phyloP scores from a whole-genome alignment of 2,113 vertebrate species.

The Chrysochloris asiatica region DNA sequence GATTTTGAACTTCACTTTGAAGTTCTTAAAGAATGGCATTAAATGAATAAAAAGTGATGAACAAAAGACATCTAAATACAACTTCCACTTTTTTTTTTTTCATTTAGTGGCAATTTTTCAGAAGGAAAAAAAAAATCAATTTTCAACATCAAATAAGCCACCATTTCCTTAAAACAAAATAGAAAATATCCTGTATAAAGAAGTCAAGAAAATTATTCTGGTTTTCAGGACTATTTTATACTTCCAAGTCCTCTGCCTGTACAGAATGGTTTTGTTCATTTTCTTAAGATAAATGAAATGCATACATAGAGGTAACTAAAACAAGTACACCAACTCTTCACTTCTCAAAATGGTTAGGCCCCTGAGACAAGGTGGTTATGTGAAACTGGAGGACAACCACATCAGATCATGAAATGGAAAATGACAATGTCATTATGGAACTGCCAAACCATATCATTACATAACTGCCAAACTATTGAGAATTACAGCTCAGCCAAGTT shows the following conservation, averaged over 20 bases:
- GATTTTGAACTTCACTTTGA: slow-evolving; percentile 25
- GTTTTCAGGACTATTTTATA: slow-evolving; percentile 51
- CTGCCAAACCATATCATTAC: too few species aligned
- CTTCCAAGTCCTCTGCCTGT: background rate
- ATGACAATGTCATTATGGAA: too few species aligned
- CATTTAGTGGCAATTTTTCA: background rate
- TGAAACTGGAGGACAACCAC: too few species aligned
- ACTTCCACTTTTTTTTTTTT: background rate
- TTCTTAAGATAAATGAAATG: slow-evolving; percentile 41
- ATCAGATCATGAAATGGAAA: too few species aligned
- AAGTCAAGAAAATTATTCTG: background rate
- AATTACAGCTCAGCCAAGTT: too few species aligned
- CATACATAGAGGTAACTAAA: background rate
- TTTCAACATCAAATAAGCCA: slow-evolving; percentile 34
- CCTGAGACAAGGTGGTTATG: too few species aligned
- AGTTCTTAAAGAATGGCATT: background rate
- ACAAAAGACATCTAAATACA: background rate
- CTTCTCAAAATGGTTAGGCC: too few species aligned
- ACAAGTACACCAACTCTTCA: background rate
- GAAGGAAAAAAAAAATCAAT: slow-evolving; percentile 1
- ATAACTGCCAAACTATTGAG: too few species aligned
- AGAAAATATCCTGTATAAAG: background rate
- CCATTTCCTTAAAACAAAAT: slow-evolving; percentile 11
- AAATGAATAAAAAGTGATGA: background rate
- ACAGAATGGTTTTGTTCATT: slow-evolving; percentile 48